phyloP scores from a whole-genome alignment of 2,113 vertebrate species.

The Equus przewalskii region DNA sequence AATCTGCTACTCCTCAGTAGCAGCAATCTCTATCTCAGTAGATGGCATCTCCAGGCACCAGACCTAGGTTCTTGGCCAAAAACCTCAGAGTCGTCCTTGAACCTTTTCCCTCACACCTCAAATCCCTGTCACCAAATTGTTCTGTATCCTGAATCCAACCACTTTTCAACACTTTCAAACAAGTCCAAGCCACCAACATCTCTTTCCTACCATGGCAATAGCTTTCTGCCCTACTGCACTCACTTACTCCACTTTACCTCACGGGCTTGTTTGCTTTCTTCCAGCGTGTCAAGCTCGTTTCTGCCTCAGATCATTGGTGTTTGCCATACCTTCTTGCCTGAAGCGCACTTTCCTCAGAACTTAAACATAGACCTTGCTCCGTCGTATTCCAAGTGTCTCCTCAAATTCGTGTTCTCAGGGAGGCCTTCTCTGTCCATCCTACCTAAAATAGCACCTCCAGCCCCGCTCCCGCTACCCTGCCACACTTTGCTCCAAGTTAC shows the following conservation, averaged over 20 bases:
- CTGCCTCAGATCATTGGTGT: not conserved
- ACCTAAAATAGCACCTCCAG: not conserved
- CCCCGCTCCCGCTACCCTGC: no score
- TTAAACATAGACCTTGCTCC: not conserved
- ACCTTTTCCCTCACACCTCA: not conserved
- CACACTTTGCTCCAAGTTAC: not conserved
- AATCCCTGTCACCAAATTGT: not conserved
- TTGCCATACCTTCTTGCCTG: not conserved
- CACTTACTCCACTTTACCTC: not conserved
- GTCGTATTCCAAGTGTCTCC: not conserved
- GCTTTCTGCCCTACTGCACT: not conserved
- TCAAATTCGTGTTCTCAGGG: not conserved
- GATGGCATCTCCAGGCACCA: not conserved
- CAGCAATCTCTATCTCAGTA: not conserved
- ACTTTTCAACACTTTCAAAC: not conserved
- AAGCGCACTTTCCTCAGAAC: not conserved
- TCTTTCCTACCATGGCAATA: not conserved
- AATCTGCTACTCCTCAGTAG: not conserved
- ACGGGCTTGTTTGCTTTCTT: not conserved
- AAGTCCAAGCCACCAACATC: not conserved
- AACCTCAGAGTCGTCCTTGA: not conserved
- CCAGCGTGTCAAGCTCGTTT: not conserved
- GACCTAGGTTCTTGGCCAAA: not conserved
- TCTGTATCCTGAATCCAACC: not conserved
- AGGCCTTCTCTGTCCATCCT: not conserved